Evolutionary conservation across 2,888 invertebrate genomes (phyloP), one percentile per base, ranked within the genome.

Genomic region (Cheilosia urbana): DNA sequence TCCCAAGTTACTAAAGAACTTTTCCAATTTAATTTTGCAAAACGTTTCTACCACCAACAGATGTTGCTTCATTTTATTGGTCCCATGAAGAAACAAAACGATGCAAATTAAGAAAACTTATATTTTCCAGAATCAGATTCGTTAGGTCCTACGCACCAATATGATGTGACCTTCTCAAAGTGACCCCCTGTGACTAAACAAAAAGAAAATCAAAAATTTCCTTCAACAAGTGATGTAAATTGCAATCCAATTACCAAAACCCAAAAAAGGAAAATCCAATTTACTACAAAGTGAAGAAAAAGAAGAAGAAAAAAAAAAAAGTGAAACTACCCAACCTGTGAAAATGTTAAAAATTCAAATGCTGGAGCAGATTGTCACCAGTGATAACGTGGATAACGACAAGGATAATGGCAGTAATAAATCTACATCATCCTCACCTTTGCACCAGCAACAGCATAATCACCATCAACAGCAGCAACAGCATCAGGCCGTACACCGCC

Each of bases 331-430:
- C 24, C 17, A 83, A 80, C 37, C 65, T 68, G 77, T 65, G 82
- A 88, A 88, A 88, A 95, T 95, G 95, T 93, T 95, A 93, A 95
- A 95, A 93, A 95, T 95, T 93, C 95, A 95, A 92, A 95, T 95
- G 95, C 93, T 95, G 93, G 95, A 95, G 90, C 95, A 95, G 90
- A 94, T 95, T 90, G 95, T 95, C 92, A 95, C 93, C 91, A 95
- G 94, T 91, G 95, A 95, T 87, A 90, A 87, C 81, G 89, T 71
- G 89, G 90, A 89, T 69, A 89, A 87, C 78, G 87, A 88, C 60
- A 87, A 89, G 69, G 89, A 88, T 82, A 90, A 88, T 71, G 66
- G 63, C 55, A 83, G 75, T 58, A 87, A 79, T 79, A 85, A 87
- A 60, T 91, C 91, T 75, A 89, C 91, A 79, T 89, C 90, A 34